Conservation (phyloP, 1,140 invertebrate species). For the Oryctes rhinoceros region DNA sequence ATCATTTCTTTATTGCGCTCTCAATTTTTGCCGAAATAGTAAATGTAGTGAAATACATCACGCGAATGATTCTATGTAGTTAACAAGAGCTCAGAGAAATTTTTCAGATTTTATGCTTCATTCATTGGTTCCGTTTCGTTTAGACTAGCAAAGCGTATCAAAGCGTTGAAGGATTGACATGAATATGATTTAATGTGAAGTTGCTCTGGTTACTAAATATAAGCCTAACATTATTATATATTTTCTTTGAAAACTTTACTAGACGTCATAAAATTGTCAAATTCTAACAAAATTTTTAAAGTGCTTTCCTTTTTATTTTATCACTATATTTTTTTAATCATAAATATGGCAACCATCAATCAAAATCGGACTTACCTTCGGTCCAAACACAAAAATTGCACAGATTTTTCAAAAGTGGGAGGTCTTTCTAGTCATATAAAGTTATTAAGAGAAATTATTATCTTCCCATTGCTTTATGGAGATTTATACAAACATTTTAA, state of each 20-base stretch:
- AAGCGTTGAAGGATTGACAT: no score
- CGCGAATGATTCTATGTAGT: no score
- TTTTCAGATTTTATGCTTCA: no score
- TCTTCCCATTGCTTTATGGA: conserved; percentile 76
- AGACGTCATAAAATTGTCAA: conserved; percentile 13
- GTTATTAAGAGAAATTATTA: conserved; percentile 76
- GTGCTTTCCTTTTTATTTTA: conserved; percentile 9
- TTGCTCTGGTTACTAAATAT: no score
- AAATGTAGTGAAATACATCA: no score
- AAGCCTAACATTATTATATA: not conserved
- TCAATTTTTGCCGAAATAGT: no score
- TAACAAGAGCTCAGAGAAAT: no score
- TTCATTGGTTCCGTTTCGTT: no score
- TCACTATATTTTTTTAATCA: not conserved
- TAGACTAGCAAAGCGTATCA: no score
- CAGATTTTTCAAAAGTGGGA: conserved; percentile 69
- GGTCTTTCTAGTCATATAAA: conserved; percentile 74
- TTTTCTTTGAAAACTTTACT: not conserved
- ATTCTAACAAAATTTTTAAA: conserved; percentile 15
- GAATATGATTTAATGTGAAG: no score
- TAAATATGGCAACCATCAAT: conserved; percentile 1
- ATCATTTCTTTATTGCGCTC: no score
- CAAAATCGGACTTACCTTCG: conserved; percentile 30
- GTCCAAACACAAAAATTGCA: conserved; percentile 45
- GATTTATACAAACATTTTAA: conserved; percentile 75